These are phyloP conservation scores for Schizothorax lantsangensis DNA, from an alignment of 2,797 vertebrate species.

Conservation along the genomic window DNA sequence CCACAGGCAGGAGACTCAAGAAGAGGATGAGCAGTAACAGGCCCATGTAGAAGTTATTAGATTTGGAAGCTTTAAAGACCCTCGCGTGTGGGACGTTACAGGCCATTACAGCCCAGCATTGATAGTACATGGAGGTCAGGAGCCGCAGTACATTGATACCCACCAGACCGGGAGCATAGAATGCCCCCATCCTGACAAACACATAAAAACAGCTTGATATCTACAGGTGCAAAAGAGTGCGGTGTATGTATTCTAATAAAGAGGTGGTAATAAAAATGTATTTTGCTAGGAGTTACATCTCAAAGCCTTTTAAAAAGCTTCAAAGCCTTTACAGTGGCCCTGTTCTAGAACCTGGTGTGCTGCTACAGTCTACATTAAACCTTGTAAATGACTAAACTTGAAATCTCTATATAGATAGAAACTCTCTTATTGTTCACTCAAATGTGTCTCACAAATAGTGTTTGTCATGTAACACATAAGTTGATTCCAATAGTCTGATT, in stretches of 20 bases:
- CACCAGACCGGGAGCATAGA: conserved; percentile 94
- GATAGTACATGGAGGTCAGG: conserved; percentile 98
- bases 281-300: neutral
- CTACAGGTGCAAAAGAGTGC: neutral
- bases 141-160: conserved; percentile 96
- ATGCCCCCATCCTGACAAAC: conserved; percentile 93
- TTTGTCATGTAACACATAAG: neutral
- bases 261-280: too few species aligned
- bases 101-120: conserved; percentile 98
- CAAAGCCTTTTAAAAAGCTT: neutral
- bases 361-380: neutral
- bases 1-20: conserved; percentile 94
- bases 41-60: conserved; percentile 99
- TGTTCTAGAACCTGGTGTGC: neutral
- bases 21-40: conserved; percentile 95
- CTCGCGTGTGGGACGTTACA: conserved; percentile 95
- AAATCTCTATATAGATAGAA: neutral
- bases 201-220: neutral
- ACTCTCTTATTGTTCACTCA: neutral
- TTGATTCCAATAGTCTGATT: neutral
- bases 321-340: neutral
- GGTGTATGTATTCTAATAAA: neutral
- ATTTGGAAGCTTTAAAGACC: conserved; percentile 98
- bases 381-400: neutral
- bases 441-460: neutral